Base-by-base conservation (phyloP, 1,140 invertebrate genomes). In the Tetraneura akinire region DNA sequence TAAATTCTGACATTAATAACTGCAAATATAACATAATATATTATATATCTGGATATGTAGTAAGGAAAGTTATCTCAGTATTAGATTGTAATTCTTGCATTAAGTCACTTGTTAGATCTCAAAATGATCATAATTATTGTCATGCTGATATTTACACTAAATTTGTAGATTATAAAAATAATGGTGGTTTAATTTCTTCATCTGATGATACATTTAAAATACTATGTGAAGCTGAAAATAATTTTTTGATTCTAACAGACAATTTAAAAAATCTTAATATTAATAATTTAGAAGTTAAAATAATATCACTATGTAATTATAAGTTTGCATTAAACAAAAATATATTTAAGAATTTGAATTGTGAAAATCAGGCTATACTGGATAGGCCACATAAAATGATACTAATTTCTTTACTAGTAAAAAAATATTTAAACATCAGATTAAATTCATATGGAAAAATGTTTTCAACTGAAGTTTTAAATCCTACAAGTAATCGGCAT, bases 351-450 rank as follows among this genome's bases (percentile, higher is more conserved):
- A 37, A 64, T 64, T 37, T 64, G n/a, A n/a, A 64, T 64, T 18
- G 10, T 64, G 62, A 5, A 64, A 32, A n/a, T n/a, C n/a, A 18
- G 29, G 5, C 14, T 29, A 32, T 64, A 3, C 29, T 64, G 14
- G 29, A 64, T 37, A 64, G 62, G n/a, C 62, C 62, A 14, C 60
- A 62, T 23, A 62, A 62, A 62, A 62, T 29, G 10, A 14, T 62
- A 29, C 16, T 62, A 62, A 53, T 62, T 18, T 62, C 60, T 11
- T 13, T 62, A 32, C 6, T 62, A 29, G 26, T n/a, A n/a, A n/a
- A n/a, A n/a, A n/a, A n/a, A n/a, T n/a, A n/a, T n/a, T n/a, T n/a
- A n/a, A n/a, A n/a, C n/a, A n/a, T n/a, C n/a, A n/a, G n/a, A n/a
- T n/a, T n/a, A n/a, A n/a, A n/a, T n/a, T n/a, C n/a, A n/a, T n/a